phyloP scores from a whole-genome alignment of 1,140 invertebrate species.

The Drosophila bocki region DNA sequence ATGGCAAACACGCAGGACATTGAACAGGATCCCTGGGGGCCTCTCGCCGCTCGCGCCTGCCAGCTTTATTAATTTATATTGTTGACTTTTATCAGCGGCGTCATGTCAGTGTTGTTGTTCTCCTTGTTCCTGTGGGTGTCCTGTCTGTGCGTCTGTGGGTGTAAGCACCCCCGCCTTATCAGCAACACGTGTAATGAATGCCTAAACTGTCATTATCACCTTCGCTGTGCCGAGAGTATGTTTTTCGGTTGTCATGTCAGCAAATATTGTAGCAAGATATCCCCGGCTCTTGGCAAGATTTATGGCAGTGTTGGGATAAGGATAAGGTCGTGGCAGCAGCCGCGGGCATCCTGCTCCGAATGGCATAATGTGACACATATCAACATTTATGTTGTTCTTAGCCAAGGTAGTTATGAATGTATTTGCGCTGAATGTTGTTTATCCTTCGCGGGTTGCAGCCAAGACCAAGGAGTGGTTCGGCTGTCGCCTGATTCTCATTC shows the following conservation, averaged over 20 bases:
- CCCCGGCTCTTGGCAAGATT: constrained; percentile 48
- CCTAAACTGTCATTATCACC: constrained; percentile 84
- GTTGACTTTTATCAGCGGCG: constrained; percentile 79
- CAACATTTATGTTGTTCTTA: constrained; percentile 71
- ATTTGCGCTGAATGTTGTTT: constrained; percentile 33
- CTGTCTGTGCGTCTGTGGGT: constrained; percentile 8
- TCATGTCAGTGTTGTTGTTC: constrained; percentile 61
- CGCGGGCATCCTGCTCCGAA: constrained; percentile 25
- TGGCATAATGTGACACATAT: constrained; percentile 75
- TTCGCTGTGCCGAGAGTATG: constrained; percentile 59
- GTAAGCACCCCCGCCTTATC: constrained; percentile 53
- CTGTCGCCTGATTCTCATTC: constrained; percentile 30
- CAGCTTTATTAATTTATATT: constrained; percentile 84
- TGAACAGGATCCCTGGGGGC: constrained; percentile 58
- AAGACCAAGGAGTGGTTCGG: background rate
- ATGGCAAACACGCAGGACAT: constrained; percentile 78
- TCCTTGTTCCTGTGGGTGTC: constrained; percentile 11
- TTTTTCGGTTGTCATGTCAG: constrained; percentile 82
- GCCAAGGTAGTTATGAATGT: constrained; percentile 45
- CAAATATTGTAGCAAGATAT: constrained; percentile 80
- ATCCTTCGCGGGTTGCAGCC: constrained; percentile 24
- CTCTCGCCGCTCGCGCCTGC: constrained; percentile 55
- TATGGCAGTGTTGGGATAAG: constrained; percentile 39
- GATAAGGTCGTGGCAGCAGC: constrained; percentile 23
- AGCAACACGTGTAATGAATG: constrained; percentile 84